A percentile compares a stretch with the other conserved stretches of the same genome.
Conservation (phyloP, 2,888 invertebrate species). For the Corbicula japonica region DNA sequence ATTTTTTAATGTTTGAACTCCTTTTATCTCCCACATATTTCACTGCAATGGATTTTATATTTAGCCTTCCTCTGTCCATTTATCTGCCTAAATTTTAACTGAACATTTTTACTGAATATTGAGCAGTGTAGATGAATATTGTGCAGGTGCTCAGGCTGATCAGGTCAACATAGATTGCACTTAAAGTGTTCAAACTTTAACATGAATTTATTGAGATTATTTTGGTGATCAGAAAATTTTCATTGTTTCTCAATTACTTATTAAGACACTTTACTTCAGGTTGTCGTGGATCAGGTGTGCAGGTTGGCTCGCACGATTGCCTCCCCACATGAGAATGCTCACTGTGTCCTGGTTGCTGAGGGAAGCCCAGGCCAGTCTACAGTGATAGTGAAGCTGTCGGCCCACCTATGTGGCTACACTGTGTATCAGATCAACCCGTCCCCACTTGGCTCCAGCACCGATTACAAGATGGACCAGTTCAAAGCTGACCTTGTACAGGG, state of each 20-base stretch:
- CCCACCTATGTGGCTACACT: constrained; percentile 84
- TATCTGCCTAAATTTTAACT: no score
- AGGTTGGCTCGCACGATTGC: constrained; percentile 84
- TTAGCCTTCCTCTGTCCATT: no score
- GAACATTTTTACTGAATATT: no score
- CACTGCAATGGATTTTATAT: no score
- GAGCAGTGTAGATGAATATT: no score
- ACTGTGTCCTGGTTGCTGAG: constrained; percentile 84
- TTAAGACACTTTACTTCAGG: constrained; percentile 76
- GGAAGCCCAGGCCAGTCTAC: constrained; percentile 83
- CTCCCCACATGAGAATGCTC: constrained; percentile 85
- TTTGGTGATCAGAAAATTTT: not conserved
- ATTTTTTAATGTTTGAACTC: no score
- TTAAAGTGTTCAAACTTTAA: no score
- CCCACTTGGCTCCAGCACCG: constrained; percentile 65
- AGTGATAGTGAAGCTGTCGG: constrained; percentile 82
- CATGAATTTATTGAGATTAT: not conserved
- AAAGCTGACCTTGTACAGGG: constrained; percentile 84
- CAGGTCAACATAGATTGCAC: no score
- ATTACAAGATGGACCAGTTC: constrained; percentile 82
- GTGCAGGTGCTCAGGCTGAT: no score
- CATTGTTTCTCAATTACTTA: no score
- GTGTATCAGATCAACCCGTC: constrained; percentile 83
- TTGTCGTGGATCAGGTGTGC: constrained; percentile 84
- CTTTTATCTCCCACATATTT: no score